Evolutionary conservation across 2,797 vertebrate species (phyloP), one percentile per base, ranked within the genome.

Genomic region (Fundulus diaphanus): DNA sequence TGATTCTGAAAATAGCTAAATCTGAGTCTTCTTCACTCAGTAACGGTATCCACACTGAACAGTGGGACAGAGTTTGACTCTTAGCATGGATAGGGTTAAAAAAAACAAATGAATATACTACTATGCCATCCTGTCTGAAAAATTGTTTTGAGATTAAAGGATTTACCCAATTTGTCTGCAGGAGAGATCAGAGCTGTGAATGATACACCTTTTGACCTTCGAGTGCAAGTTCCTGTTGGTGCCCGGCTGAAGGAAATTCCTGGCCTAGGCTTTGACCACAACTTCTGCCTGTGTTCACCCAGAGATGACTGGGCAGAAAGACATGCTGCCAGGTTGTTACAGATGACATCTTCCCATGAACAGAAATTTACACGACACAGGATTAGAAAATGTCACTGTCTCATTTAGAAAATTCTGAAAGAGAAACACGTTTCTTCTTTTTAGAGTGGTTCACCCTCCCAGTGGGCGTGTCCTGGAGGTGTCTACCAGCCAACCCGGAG

Each of bases 251-350:
- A 95, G 76, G 93, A 95, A 31, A 86, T 97, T 82, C 82, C 82
- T 1, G 85, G 95, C 44, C 89, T 85, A 0, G 98, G 98, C 7
- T 99, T 99, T 8, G 97, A 99, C 88, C 98, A 99, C 92, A 99
- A 97, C 82, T 99, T 98, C 92, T 99, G 98, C 81, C 90, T 99
- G 85, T 90, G 86, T 2, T 86, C 77, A 18, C 86, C 92, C 3
- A 91, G 79, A 20, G 87, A 91, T 15, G 70, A 73, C 0, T 88
- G 91, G 84, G 77, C 87, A 48, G 95, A 95, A 77, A 88, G 20
- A 67, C 80, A 66, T 0, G 74, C 87, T 70, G 92, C 89, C 65
- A 91, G 93, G 93, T 93, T 27, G 68, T 9, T 27, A 18, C 12
- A 37, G 18, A 63, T 9, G 29, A 18, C 2, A 11, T 71, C 20